Evolutionary conservation across 92 coral and sea anemone genomes (phyloP).

Genomic region (Isaurus tuberculatus): DNA sequence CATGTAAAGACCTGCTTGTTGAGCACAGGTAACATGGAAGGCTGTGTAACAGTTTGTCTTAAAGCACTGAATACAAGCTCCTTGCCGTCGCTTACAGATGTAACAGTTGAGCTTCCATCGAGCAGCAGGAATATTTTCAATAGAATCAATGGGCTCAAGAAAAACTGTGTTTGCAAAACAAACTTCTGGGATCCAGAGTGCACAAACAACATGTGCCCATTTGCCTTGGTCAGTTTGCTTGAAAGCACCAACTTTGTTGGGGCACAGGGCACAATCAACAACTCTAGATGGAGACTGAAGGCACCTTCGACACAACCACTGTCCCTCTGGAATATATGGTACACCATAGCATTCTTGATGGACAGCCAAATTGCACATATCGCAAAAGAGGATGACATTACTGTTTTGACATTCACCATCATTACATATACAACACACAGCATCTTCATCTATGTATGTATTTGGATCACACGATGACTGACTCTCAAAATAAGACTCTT

Average conservation of each 20-base stretch:
- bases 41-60: conserved; percentile 99
- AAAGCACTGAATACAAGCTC: conserved; percentile 98
- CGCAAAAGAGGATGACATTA: conserved; percentile 98
- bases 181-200: conserved; percentile 99
- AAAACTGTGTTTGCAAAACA: conserved; percentile 99
- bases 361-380: conserved; percentile 99
- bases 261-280: conserved; percentile 97
- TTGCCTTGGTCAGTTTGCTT: conserved; percentile 98
- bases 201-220: conserved; percentile 99
- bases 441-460: conserved; percentile 99
- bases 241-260: conserved; percentile 99
- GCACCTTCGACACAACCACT: conserved; percentile 99
- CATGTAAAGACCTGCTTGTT: conserved; percentile 99
- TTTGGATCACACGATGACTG: conserved; percentile 97
- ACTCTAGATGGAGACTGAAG: conserved; percentile 98
- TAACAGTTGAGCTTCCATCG: conserved; percentile 97
- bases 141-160: conserved; percentile 98
- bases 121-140: conserved; percentile 96
- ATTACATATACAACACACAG: conserved; percentile 98
- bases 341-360: conserved; percentile 99
- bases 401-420: conserved; percentile 99
- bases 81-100: conserved; percentile 97
- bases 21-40: conserved; percentile 99
- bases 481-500: conserved; percentile 98
- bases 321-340: conserved; percentile 99